Percentiles rank a stretch among this genome's conserved stretches.
Evolutionary conservation across 2,888 invertebrate genomes (phyloP).

Genomic region (Microplitis deprimator): DNA sequence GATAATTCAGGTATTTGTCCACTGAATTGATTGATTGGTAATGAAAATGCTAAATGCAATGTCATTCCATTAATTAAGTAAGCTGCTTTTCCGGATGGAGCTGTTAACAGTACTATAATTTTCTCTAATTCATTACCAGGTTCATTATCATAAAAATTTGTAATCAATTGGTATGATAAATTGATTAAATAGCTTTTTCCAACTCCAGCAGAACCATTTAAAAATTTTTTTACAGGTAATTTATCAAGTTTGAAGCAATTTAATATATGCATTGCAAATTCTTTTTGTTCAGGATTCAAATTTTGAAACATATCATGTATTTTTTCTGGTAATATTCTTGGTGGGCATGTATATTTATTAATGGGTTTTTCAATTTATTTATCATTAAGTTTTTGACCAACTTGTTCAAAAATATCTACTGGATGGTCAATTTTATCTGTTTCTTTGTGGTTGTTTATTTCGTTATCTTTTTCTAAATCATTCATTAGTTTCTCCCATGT

Average conservation of each 20-base stretch:
- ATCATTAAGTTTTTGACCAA: conserved; percentile 22
- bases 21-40: conserved; percentile 41
- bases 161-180: conserved; percentile 53
- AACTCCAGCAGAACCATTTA: conserved; percentile 57
- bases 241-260: conserved; percentile 43
- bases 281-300: conserved; percentile 45
- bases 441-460: conserved; percentile 12
- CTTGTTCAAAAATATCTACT: conserved; percentile 43
- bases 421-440: conserved; percentile 23
- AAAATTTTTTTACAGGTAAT: conserved; percentile 50
- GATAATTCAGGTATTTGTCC: conserved; percentile 39
- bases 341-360: conserved; percentile 31
- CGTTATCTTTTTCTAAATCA: conserved; percentile 30
- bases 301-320: conserved; percentile 36
- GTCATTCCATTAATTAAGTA: conserved; percentile 54
- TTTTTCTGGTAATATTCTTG: conserved; percentile 31
- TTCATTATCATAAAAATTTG: conserved; percentile 43
- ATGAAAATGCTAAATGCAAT: conserved; percentile 54
- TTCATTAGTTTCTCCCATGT: conserved; percentile 29
- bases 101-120: conserved; percentile 48
- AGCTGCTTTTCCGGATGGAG: conserved; percentile 56
- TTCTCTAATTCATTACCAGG: conserved; percentile 47
- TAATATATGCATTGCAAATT: conserved; percentile 47
- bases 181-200: conserved; percentile 57
- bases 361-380: conserved; percentile 18